A percentile compares a stretch with the other conserved stretches of the same genome.
Conservation (phyloP, 2,797 vertebrate species). For the Cossypha heuglini region DNA sequence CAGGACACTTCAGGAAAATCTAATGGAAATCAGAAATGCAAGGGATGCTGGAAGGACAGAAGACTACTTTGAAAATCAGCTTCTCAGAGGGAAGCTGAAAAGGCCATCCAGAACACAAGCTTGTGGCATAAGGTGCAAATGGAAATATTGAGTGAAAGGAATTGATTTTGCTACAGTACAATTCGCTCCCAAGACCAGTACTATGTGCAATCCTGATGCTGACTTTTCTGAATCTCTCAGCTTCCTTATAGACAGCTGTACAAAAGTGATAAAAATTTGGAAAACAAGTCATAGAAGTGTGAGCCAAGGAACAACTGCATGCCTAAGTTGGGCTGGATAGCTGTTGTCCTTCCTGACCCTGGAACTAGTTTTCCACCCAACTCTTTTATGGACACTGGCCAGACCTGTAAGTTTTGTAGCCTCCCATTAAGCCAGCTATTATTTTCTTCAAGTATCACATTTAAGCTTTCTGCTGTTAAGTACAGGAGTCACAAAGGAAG, state of each 20-base stretch:
- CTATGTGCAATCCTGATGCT: background rate
- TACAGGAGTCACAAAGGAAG: background rate
- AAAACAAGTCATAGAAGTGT: background rate
- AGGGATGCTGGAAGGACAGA: background rate
- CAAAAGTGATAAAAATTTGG: background rate
- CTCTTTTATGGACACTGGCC: background rate
- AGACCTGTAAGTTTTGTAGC: background rate
- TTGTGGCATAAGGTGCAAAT: background rate
- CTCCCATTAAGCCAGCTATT: background rate
- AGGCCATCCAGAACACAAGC: background rate
- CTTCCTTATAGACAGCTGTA: background rate
- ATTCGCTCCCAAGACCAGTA: background rate
- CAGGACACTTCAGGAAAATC: background rate
- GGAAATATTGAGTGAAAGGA: slow-evolving; percentile 11
- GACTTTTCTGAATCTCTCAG: background rate
- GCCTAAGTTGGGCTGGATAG: background rate
- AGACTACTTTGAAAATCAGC: background rate
- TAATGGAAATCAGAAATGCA: background rate
- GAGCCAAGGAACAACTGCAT: background rate
- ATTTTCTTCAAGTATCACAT: background rate
- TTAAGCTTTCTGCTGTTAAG: background rate
- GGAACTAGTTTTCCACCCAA: background rate
- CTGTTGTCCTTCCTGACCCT: background rate
- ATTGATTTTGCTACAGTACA: background rate
- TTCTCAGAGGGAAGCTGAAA: background rate